Percentiles rank a stretch among this genome's conserved stretches.
These are phyloP conservation scores for Pinctada fucata DNA, from an alignment of 2,888 invertebrate species.

Conservation along the genomic window DNA sequence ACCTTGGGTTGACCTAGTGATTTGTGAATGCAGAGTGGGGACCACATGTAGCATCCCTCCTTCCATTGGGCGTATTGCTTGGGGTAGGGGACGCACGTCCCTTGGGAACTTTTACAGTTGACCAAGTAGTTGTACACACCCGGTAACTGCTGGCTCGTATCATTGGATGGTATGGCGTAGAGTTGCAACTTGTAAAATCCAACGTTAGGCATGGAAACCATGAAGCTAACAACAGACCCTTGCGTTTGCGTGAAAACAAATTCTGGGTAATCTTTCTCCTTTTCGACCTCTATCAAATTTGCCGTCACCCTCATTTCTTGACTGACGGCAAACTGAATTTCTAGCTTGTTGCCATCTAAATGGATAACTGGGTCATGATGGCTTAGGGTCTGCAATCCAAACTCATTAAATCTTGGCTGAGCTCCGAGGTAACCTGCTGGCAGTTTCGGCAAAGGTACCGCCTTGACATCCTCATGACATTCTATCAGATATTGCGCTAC, in stretches of 20 bases:
- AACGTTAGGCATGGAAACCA: constrained; percentile 65
- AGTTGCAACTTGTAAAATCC: constrained; percentile 77
- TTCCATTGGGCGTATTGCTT: constrained; percentile 78
- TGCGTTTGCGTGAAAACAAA: constrained; percentile 73
- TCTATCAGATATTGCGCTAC: constrained; percentile 75
- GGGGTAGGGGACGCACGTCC: constrained; percentile 71
- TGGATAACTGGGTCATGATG: constrained; percentile 75
- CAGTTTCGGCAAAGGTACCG: constrained; percentile 72
- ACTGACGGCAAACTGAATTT: constrained; percentile 64
- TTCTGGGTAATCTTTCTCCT: constrained; percentile 68
- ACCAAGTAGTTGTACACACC: constrained; percentile 77
- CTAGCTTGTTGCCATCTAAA: constrained; percentile 68
- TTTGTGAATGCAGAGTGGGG: constrained; percentile 67
- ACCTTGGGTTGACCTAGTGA: constrained; percentile 52
- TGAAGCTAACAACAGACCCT: constrained; percentile 65
- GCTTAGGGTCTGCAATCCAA: constrained; percentile 68
- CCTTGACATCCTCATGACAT: constrained; percentile 72
- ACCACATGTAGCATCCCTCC: constrained; percentile 76
- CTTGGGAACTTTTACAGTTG: constrained; percentile 66
- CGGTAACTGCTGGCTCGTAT: constrained; percentile 74
- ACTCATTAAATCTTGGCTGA: constrained; percentile 74
- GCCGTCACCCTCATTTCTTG: constrained; percentile 74
- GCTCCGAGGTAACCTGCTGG: constrained; percentile 76
- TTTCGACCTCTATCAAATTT: constrained; percentile 73
- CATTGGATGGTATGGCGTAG: constrained; percentile 72